Evolutionary conservation across 2,888 invertebrate genomes (phyloP).

Genomic region (Chrysomela aeneicollis): DNA sequence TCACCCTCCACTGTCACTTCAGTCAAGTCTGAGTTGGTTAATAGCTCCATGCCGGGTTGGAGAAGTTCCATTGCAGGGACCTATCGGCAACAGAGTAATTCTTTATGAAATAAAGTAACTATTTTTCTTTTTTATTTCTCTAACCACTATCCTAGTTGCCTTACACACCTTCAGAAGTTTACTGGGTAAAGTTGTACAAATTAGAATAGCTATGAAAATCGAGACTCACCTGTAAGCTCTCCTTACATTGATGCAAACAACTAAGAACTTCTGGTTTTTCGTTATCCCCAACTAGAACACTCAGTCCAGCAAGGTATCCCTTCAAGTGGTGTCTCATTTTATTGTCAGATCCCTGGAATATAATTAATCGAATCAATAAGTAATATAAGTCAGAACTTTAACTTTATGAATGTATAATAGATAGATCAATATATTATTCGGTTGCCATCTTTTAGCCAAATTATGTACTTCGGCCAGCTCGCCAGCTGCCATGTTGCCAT

Average conservation of each 20-base stretch:
- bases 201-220: not conserved
- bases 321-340: constrained; percentile 89
- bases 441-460: no score
- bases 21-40: constrained; percentile 79
- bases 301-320: constrained; percentile 89
- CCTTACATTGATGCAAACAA: constrained; percentile 84
- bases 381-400: constrained; percentile 9
- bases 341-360: constrained; percentile 77
- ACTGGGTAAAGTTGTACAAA: not conserved
- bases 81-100: constrained; percentile 52
- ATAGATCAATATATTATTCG: no score
- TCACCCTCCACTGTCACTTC: constrained; percentile 92
- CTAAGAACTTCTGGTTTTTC: constrained; percentile 78
- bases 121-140: no score
- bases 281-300: constrained; percentile 77
- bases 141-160: no score
- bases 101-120: not conserved
- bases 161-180: no score
- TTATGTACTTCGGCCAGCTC: no score
- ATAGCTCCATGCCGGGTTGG: constrained; percentile 80
- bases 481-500: no score
- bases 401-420: no score
- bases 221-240: constrained; percentile 69
- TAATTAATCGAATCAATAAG: constrained; percentile 6
- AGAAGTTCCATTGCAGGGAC: constrained; percentile 78